Conservation (phyloP, 2,113 vertebrate genomes). For the Pan paniscus region DNA sequence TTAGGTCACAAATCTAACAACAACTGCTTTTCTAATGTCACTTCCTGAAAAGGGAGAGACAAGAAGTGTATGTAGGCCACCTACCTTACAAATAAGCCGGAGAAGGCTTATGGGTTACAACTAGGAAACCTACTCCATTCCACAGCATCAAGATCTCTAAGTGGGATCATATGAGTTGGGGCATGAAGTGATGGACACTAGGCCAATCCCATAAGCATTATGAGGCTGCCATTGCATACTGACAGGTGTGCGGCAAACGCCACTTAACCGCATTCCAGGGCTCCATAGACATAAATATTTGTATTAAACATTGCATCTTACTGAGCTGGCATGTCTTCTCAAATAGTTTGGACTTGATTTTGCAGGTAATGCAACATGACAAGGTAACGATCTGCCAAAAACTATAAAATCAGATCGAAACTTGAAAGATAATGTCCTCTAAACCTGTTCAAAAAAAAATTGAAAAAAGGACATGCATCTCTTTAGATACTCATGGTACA, state of each 20-base stretch:
- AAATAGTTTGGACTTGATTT: neutral
- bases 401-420: constrained; percentile 41
- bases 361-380: constrained; percentile 53
- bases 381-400: constrained; percentile 55
- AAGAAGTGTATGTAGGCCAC: neutral
- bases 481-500: constrained; percentile 35
- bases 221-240: neutral
- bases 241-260: fast-evolving
- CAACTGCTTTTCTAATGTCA: neutral
- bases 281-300: neutral
- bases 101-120: neutral
- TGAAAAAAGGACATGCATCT: neutral
- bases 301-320: neutral
- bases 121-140: neutral
- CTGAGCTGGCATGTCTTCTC: fast-evolving
- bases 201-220: too few relatives aligned
- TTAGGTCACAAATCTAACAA: neutral
- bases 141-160: neutral
- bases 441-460: neutral
- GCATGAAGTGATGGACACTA: fast-evolving
- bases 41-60: neutral
- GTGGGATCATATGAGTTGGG: fast-evolving
- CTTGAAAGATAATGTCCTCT: constrained; percentile 35
- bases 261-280: neutral
- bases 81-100: neutral